Conservation (phyloP, 2,888 invertebrate species). For the Meliscaeva auricollis region DNA sequence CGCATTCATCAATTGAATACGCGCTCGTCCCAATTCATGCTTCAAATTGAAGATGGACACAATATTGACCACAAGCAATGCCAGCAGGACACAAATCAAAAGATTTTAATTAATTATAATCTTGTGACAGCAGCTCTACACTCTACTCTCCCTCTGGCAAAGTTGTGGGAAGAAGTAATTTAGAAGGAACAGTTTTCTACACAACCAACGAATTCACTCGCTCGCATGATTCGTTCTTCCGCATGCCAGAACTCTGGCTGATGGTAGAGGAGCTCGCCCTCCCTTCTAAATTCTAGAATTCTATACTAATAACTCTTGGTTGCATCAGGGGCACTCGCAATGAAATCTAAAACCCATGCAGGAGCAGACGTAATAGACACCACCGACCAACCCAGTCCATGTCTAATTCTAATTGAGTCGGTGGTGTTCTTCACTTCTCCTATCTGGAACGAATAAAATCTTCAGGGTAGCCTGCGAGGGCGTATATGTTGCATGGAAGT, state of each 20-base stretch:
- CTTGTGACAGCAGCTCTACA: conserved; percentile 21
- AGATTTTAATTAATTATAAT: conserved; percentile 70
- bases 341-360: conserved; percentile 68
- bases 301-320: conserved; percentile 54
- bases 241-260: conserved; percentile 63
- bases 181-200: conserved; percentile 22
- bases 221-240: conserved; percentile 61
- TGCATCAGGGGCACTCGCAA: conserved; percentile 1
- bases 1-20: conserved; percentile 57
- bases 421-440: conserved; percentile 45
- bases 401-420: conserved; percentile 60
- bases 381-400: conserved; percentile 28
- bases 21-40: conserved; percentile 41
- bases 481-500: conserved; percentile 3
- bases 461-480: conserved; percentile 32
- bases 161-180: conserved; percentile 37
- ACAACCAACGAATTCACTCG: conserved; percentile 40
- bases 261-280: conserved; percentile 24
- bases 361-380: conserved; percentile 68
- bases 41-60: conserved; percentile 57
- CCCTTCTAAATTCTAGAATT: conserved; percentile 10
- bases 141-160: not conserved
- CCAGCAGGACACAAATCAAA: conserved; percentile 67
- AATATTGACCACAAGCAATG: conserved; percentile 58
- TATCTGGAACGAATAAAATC: conserved; percentile 28